phyloP scores from a whole-genome alignment of 2,797 vertebrate species.

The Propithecus deckenii region DNA sequence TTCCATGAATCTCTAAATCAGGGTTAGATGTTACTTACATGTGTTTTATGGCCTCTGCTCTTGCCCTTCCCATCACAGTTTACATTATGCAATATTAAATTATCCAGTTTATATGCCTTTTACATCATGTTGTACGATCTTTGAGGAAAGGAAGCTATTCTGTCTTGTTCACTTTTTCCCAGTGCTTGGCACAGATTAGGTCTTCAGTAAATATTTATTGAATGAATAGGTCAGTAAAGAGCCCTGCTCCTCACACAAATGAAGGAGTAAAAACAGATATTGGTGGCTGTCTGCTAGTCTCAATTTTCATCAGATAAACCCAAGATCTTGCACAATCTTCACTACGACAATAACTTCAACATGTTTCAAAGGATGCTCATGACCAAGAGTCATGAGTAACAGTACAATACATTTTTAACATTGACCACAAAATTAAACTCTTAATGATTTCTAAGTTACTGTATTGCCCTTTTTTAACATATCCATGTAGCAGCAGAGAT shows the following conservation, averaged over 20 bases:
- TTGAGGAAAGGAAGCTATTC: not conserved
- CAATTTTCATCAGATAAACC: not conserved
- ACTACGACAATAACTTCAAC: not conserved
- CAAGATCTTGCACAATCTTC: not conserved
- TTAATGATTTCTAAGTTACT: not conserved
- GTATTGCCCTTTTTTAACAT: not conserved
- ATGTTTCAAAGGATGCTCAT: not conserved
- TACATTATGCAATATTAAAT: not conserved
- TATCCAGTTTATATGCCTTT: not conserved
- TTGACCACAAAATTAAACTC: not conserved
- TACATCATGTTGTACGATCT: not conserved
- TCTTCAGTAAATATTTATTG: not conserved
- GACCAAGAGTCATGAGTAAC: not conserved
- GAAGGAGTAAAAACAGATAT: not conserved
- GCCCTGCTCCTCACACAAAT: not conserved
- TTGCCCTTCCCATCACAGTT: not conserved
- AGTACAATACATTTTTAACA: not conserved
- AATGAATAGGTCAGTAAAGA: not conserved
- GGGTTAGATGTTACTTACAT: not conserved
- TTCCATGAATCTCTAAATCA: not conserved
- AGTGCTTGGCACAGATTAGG: not conserved
- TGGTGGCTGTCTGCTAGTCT: not conserved
- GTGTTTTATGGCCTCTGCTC: not conserved
- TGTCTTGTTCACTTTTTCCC: not conserved
- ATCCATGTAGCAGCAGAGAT: not conserved